Base-by-base conservation (phyloP, 2,113 vertebrate species). In the Rhipidura dahli region DNA sequence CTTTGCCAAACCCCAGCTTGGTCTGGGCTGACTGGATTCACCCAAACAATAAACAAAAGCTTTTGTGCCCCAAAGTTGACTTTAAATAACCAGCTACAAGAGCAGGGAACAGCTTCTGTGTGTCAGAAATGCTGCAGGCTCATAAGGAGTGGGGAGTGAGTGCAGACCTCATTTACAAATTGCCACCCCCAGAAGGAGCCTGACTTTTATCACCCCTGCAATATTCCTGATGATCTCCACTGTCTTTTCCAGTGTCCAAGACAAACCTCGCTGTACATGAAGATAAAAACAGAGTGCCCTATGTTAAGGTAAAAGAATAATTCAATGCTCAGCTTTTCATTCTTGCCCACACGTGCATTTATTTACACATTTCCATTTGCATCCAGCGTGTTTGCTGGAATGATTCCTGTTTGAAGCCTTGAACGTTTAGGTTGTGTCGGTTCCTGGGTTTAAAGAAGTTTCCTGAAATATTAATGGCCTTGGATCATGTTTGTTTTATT, bases 281-380 rank as follows among this genome's bases (percentile, higher is more conserved):
- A 97, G 98, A 99, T 95, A 99, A 99, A 96, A 99, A 99, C 95
- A 98, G 98, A 97, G 98, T 99, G 27, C 99, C 99, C 0, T 99
- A 98, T 42, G 99, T 99, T 57, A 99, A 99, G 99, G 99, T 99
- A 98, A 60, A 94, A 79, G 42, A 51, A 82, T 70, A 22, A 66
- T 40, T 20, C 50, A 17, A 24, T 37, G 42, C 72, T 44, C 4
- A 5, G 5, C 39, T 44, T 66, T 44, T 61, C 35, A 2, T 86
- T 47, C 17, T 59, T 57, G 24, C 57, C 88, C 40, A 21, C 15
- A 1, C 12, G 5, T 13, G 21, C 51, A 20, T 93, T 82, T 87
- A 12, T 64, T 54, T 68, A 1, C 35, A 14, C 22, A 4, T 69
- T 80, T 57, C n/a, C 49, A 17, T 84, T 79, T 60, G 60, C 78